Evolutionary conservation across 1,140 invertebrate genomes (phyloP).

Genomic region (Gryllus bimaculatus): DNA sequence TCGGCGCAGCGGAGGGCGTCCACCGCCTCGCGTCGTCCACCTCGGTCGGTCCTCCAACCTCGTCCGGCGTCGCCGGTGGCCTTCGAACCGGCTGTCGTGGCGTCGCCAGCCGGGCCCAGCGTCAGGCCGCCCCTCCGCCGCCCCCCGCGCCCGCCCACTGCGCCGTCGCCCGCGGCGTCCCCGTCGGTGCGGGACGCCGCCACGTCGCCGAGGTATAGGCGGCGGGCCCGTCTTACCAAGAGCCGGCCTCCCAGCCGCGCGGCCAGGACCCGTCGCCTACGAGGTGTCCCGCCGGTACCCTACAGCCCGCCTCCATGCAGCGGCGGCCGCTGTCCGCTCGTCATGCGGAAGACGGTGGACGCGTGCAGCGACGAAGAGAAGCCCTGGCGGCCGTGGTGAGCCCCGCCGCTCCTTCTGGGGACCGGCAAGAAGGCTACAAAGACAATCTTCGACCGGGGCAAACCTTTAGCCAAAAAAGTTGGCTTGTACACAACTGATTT

Average conservation of each 20-base stretch:
- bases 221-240: conserved; percentile 7
- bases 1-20: conserved; percentile 56
- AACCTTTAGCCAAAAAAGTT: no score
- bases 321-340: conserved; percentile 50
- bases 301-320: conserved; percentile 36
- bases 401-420: no score
- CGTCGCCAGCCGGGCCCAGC: conserved; percentile 33
- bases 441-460: no score
- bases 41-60: conserved; percentile 32
- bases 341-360: background rate
- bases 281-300: conserved; percentile 16
- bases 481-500: no score
- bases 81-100: conserved; percentile 32
- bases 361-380: background rate
- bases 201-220: conserved; percentile 33
- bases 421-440: no score
- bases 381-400: background rate
- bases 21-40: conserved; percentile 48
- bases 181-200: conserved; percentile 34
- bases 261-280: background rate
- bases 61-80: conserved; percentile 32
- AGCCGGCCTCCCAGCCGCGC: conserved; percentile 22
- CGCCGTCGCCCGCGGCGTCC: conserved; percentile 33
- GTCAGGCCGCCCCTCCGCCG: background rate
- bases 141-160: conserved; percentile 32